Conservation (phyloP, 2,888 invertebrate genomes). For the Callyntrura guangdongensis region DNA sequence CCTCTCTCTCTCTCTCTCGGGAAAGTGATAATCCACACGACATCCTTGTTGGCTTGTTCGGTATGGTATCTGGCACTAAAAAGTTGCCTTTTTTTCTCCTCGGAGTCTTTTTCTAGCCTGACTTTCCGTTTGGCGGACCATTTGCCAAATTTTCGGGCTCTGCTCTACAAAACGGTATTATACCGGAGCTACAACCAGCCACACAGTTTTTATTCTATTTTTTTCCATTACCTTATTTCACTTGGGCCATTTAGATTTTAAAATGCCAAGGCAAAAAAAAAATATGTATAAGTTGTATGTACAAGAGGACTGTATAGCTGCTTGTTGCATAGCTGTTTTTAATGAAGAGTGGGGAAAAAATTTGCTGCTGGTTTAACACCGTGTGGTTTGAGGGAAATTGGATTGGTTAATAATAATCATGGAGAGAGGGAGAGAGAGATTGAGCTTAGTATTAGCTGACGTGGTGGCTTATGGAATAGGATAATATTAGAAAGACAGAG, state of each 20-base stretch:
- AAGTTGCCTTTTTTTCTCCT: too few relatives aligned
- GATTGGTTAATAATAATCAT: constrained; percentile 24
- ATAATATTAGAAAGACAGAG: background rate
- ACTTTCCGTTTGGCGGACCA: background rate
- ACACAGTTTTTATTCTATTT: background rate
- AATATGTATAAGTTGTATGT: background rate
- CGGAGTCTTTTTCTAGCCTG: background rate
- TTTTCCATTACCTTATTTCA: background rate
- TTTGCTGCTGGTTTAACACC: background rate
- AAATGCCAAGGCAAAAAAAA: background rate
- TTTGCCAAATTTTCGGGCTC: constrained; percentile 5
- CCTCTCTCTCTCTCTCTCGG: too few relatives aligned
- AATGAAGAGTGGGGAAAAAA: background rate
- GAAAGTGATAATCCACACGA: too few relatives aligned
- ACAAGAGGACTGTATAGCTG: background rate
- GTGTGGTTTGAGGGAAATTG: background rate
- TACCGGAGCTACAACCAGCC: background rate
- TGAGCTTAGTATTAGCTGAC: background rate
- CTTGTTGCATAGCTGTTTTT: constrained; percentile 5
- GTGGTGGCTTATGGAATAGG: background rate
- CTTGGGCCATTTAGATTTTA: constrained; percentile 43
- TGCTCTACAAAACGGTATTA: background rate
- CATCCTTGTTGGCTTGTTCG: too few relatives aligned
- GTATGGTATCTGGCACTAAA: too few relatives aligned
- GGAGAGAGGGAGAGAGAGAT: background rate